Conservation (phyloP, 2,797 vertebrate genomes). For the Sebastes matsubarae region DNA sequence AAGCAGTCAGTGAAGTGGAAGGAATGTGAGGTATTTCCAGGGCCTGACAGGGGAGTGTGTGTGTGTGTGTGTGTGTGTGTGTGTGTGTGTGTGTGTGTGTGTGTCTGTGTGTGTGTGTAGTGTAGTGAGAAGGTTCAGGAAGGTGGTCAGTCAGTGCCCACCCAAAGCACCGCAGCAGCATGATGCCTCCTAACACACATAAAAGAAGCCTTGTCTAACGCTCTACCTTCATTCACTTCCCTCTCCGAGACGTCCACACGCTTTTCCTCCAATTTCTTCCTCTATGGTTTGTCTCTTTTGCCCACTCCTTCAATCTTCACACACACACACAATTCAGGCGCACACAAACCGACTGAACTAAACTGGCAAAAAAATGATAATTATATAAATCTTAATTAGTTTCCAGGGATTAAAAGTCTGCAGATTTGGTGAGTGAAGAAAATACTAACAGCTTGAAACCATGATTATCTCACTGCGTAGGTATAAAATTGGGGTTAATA, state of each 20-base stretch:
- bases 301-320: not conserved
- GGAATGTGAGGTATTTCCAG: slow-evolving; percentile 82
- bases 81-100: slow-evolving; percentile 21
- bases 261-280: slow-evolving; percentile 44
- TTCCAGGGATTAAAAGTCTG: slow-evolving; percentile 84
- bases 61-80: slow-evolving; percentile 23
- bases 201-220: slow-evolving; percentile 69
- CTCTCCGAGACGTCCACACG: slow-evolving; percentile 37
- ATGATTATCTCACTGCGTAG: slow-evolving; percentile 80
- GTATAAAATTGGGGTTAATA: slow-evolving; percentile 85
- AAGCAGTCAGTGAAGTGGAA: slow-evolving; percentile 77
- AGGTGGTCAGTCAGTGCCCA: slow-evolving; percentile 70
- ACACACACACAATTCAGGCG: slow-evolving; percentile 7
- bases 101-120: slow-evolving; percentile 23
- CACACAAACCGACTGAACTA: slow-evolving; percentile 54
- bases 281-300: slow-evolving; percentile 11
- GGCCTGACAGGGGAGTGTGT: slow-evolving; percentile 52
- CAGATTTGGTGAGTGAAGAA: slow-evolving; percentile 77
- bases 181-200: slow-evolving; percentile 62
- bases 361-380: slow-evolving; percentile 73
- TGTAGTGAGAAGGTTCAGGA: slow-evolving; percentile 21
- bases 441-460: slow-evolving; percentile 79
- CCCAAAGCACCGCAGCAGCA: slow-evolving; percentile 62
- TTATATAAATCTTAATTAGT: slow-evolving; percentile 86
- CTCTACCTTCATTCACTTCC: slow-evolving; percentile 45